A percentile compares a stretch with the other conserved stretches of the same genome.
Evolutionary conservation across 2,888 invertebrate genomes (phyloP).

Genomic region (Rhagonycha fulva): DNA sequence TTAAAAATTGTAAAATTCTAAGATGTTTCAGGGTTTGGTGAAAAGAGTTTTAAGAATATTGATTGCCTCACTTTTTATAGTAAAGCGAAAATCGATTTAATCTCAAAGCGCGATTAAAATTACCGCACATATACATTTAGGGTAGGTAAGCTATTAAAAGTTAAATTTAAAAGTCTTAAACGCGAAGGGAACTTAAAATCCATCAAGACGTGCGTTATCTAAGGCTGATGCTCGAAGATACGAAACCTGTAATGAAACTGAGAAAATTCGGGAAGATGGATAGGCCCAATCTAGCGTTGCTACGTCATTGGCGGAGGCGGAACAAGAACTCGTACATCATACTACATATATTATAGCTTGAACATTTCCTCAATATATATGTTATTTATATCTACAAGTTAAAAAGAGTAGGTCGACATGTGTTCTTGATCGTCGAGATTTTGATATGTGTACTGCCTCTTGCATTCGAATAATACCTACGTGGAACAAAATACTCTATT

Average conservation of each 20-base stretch:
- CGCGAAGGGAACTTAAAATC: constrained; percentile 37
- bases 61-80: not conserved
- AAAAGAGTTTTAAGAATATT: not conserved
- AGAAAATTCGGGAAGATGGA: constrained; percentile 44
- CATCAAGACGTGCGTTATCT: constrained; percentile 41
- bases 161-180: constrained; percentile 41
- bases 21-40: not conserved
- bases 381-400: constrained; percentile 42
- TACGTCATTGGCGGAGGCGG: constrained; percentile 34
- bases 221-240: constrained; percentile 31
- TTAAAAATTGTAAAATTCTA: not conserved
- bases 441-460: constrained; percentile 32
- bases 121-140: constrained; percentile 33
- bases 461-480: constrained; percentile 26
- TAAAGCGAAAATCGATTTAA: constrained; percentile 4
- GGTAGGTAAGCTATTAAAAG: constrained; percentile 39
- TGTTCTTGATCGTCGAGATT: constrained; percentile 36
- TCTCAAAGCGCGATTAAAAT: constrained; percentile 23
- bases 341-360: constrained; percentile 36
- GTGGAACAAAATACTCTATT: constrained; percentile 8
- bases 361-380: constrained; percentile 41
- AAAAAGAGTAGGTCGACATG: constrained; percentile 41
- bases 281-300: constrained; percentile 42
- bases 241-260: constrained; percentile 43
- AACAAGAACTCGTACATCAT: constrained; percentile 39